phyloP scores from a whole-genome alignment of 2,888 invertebrate species.

The Strigamia crassipes region DNA sequence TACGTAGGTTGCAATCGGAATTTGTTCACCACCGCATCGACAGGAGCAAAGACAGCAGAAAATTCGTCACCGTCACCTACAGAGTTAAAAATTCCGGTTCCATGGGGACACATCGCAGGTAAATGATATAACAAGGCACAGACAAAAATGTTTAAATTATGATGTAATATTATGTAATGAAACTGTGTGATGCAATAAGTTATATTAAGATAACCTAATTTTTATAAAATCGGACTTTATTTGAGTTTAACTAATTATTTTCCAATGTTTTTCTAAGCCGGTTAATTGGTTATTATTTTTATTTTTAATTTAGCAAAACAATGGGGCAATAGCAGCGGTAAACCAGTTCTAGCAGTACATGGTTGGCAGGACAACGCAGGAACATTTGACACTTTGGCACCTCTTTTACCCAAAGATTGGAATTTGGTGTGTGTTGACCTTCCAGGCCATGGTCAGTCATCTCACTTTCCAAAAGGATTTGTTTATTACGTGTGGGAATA shows the following conservation, averaged over 20 bases:
- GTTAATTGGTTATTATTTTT: too few species aligned
- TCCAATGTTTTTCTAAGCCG: not conserved
- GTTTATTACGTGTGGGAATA: not conserved
- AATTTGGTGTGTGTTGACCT: constrained; percentile 66
- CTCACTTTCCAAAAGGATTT: constrained; percentile 50
- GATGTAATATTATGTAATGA: too few species aligned
- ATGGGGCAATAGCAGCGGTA: constrained; percentile 70
- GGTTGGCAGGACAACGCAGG: constrained; percentile 85
- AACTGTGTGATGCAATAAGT: too few species aligned
- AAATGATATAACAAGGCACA: not conserved
- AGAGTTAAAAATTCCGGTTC: not conserved
- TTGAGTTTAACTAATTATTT: not conserved
- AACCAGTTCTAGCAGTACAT: constrained; percentile 73
- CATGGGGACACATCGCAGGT: not conserved
- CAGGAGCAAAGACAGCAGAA: too few species aligned
- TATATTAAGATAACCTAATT: too few species aligned
- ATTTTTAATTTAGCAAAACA: constrained; percentile 64
- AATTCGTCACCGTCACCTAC: not conserved
- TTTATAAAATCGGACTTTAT: not conserved
- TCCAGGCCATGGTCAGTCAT: constrained; percentile 67
- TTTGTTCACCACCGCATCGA: too few species aligned
- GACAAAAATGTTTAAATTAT: too few species aligned
- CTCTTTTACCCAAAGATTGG: constrained; percentile 66
- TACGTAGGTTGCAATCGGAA: too few species aligned
- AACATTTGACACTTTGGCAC: constrained; percentile 72